A percentile compares a stretch with the other conserved stretches of the same genome.
Conservation (phyloP, 1,140 invertebrate species). For the Formica selysi region DNA sequence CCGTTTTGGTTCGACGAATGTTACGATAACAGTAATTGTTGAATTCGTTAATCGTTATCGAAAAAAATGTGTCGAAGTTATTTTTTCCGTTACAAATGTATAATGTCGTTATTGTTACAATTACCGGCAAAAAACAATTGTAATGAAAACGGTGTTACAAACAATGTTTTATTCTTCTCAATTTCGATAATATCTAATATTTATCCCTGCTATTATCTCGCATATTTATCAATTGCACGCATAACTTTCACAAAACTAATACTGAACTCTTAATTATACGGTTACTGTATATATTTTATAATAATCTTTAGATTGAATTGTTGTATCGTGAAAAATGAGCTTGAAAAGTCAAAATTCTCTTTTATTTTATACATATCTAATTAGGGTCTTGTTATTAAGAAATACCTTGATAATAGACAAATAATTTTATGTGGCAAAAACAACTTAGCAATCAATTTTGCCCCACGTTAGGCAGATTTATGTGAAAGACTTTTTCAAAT, state of each 20-base stretch:
- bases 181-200: too few relatives aligned
- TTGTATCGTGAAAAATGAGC: constrained; percentile 1
- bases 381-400: not conserved
- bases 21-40: too few relatives aligned
- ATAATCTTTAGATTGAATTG: constrained; percentile 5
- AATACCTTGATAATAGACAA: not conserved
- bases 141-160: too few relatives aligned
- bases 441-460: constrained; percentile 31
- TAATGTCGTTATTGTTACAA: too few relatives aligned
- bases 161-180: too few relatives aligned
- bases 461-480: not conserved
- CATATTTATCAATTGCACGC: constrained; percentile 32
- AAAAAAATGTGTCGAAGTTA: too few relatives aligned
- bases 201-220: too few relatives aligned
- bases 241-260: constrained; percentile 4
- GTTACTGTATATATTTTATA: not conserved
- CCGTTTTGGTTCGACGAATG: too few relatives aligned
- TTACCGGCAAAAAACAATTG: too few relatives aligned
- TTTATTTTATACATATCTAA: not conserved
- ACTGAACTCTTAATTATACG: not conserved
- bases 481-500: constrained; percentile 3
- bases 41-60: too few relatives aligned
- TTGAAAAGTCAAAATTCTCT: not conserved
- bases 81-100: too few relatives aligned
- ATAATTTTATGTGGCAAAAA: not conserved